These are phyloP conservation scores for Hydrolagus affinis DNA, from an alignment of 2,113 vertebrate genomes.

Conservation along the genomic window DNA sequence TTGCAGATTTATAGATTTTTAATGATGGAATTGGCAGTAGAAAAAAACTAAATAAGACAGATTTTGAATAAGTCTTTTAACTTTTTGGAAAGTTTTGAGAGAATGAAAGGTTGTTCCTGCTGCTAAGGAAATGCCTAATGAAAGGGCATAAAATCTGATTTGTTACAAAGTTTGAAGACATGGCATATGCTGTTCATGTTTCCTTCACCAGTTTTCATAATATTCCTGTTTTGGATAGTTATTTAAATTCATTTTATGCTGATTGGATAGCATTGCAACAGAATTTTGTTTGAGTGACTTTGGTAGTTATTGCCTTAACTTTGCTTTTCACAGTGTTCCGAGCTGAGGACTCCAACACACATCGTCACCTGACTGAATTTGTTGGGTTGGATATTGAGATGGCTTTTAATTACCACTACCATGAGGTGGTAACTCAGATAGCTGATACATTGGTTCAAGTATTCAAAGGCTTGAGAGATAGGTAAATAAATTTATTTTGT, in stretches of 20 bases:
- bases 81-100: no score
- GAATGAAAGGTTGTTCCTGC: no score
- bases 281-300: not conserved
- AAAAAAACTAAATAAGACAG: no score
- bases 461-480: slow-evolving; percentile 93
- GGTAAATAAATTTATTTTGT: slow-evolving; percentile 54
- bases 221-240: not conserved
- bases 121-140: no score
- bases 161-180: not conserved
- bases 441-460: slow-evolving; percentile 94
- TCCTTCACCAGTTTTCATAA: not conserved
- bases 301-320: not conserved
- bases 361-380: slow-evolving; percentile 93
- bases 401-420: slow-evolving; percentile 96
- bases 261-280: not conserved
- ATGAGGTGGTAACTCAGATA: slow-evolving; percentile 93
- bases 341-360: slow-evolving; percentile 96
- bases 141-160: not conserved
- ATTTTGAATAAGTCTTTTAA: no score
- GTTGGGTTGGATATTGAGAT: slow-evolving; percentile 98
- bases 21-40: no score
- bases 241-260: not conserved
- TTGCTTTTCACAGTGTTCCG: slow-evolving; percentile 72
- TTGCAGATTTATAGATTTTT: no score
- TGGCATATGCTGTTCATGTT: not conserved